Evolutionary conservation across 2,797 vertebrate genomes (phyloP), one percentile per base, ranked within the genome.

Genomic region (Chiroxiphia lanceolata): DNA sequence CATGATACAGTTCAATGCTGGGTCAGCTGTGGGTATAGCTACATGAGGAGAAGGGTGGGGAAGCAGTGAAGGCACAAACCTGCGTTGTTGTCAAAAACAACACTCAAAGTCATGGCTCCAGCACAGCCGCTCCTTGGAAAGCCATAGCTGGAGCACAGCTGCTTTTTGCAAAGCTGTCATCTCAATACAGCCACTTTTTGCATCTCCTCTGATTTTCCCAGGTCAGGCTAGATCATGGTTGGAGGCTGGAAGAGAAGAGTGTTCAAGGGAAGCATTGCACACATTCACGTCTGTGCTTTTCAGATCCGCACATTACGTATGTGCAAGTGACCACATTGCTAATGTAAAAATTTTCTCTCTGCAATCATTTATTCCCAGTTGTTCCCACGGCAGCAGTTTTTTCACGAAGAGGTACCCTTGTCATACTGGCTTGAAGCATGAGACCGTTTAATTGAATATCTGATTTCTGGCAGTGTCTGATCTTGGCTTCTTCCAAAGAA

Each of bases 401-500:
- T 76, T 57, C 45, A 13, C 34, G 13, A 71, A 82, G 86, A 67
- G 21, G 44, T 60, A 68, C 23, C 22, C 31, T 19, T 61, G 67
- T 83, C 25, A 10, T 54, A 36, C 26, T 79, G 53, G 31, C 72
- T 87, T 61, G 57, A 87, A 87, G 74, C 61, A 65, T n/a, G 26
- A 86, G 50, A 78, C 20, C 0, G 0, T 71, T 92, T 94, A 83
- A 94, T 69, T 84, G 63, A 82, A 45, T 84, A 70, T 82, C 91
- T 92, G 63, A 87, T 91, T 95, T 78, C 74, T 95, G 87, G 70
- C 78, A 94, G 63, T 31, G 47, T 15, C 50, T 54, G 47, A 59
- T 83, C 59, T 92, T 92, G 84, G 82, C 71, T 89, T 82, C 67
- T 95, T 77, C 64, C 18, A 25, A 80, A 83, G 56, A 83, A 85